Base-by-base conservation (phyloP, 2,113 vertebrate genomes). In the Scomber japonicus region DNA sequence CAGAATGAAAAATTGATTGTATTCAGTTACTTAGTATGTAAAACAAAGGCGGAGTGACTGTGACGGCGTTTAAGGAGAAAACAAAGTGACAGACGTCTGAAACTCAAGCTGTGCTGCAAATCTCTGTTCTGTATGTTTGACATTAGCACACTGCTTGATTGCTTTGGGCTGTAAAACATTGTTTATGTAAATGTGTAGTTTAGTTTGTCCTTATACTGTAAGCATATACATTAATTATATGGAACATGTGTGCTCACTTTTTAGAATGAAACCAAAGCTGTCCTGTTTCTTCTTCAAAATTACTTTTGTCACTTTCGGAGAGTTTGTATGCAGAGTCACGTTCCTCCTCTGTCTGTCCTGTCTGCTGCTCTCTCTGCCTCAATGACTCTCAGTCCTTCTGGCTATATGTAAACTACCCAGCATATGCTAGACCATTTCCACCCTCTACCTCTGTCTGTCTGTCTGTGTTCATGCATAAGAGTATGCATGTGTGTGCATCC, bases 401-500 rank as follows among this genome's bases (percentile, higher is more conserved):
- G 76, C 69, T 70, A 48, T 45, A 76, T 89, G 81, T 67, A 69
- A 86, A 83, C 63, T 14, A 70, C 50, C 55, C 63, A 27, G 70
- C 63, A 64, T 82, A 75, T 62, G 44, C 57, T 0, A 3, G 53
- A 19, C 53, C 49, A 72, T 77, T 83, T 73, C 68, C 51, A 66
- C 27, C 66, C 57, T 72, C 66, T 57, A 27, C 53, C 56, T 71
- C 45, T 31, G 74, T 73, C 77, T 24, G 60, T 57, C 63, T 71
- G 54, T 79, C 75, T 84, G 27, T 77, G 73, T 68, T 81, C 84
- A 74, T 87, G 86, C 82, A 79, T 81, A 75, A 63, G 56, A 80
- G 65, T 62, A 50, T 53, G 24, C 72, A 65, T 84, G 77, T 83
- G 76, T 87, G 78, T 77, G 49, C 71, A 77, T 76, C 56, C 81